Evolutionary conservation across 2,797 vertebrate genomes (phyloP), one percentile per base, ranked within the genome.

Genomic region (Diceros bicornis): DNA sequence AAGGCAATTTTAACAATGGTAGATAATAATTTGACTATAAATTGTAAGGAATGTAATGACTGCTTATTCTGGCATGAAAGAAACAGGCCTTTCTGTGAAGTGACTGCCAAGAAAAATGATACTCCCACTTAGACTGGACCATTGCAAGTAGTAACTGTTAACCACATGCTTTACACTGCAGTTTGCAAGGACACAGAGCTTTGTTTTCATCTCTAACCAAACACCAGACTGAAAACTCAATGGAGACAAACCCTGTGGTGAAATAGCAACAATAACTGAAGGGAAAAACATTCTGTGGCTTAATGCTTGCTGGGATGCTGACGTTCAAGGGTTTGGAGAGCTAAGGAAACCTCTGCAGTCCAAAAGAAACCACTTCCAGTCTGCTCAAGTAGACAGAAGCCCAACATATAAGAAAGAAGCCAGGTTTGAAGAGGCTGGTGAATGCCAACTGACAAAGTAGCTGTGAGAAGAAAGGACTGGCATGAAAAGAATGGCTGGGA

Each of bases 11-110:
- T 97, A 98, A 99, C 98, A 98, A 99, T 98, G 98, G 98, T 98
- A 98, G 99, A 98, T 98, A 98, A 99, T 98, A 99, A 98, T 98
- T 98, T 98, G 98, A 99, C 98, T 98, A 98, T 98, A 98, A 98
- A 99, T 98, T 98, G 98, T 96, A 98, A 96, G 98, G 98, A 99
- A 99, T 98, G 98, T 97, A 98, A 98, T 98, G 98, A 98, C 98
- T 98, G 99, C 99, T 99, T 99, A 98, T 98, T 98, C 98, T 98
- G 98, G 99, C 98, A 99, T 92, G 84, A 95, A 91, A 97, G 98
- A 98, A 98, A 91, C 98, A 98, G 96, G 84, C 94, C 98, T 98
- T 98, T 98, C 98, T 98, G 93, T 98, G 98, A 99, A 99, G 98
- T 77, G 94, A 77, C 97, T 99, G 99, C 99, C 99, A 99, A 99